Conservation (phyloP, 2,113 vertebrate species). For the Larimichthys polyactis region DNA sequence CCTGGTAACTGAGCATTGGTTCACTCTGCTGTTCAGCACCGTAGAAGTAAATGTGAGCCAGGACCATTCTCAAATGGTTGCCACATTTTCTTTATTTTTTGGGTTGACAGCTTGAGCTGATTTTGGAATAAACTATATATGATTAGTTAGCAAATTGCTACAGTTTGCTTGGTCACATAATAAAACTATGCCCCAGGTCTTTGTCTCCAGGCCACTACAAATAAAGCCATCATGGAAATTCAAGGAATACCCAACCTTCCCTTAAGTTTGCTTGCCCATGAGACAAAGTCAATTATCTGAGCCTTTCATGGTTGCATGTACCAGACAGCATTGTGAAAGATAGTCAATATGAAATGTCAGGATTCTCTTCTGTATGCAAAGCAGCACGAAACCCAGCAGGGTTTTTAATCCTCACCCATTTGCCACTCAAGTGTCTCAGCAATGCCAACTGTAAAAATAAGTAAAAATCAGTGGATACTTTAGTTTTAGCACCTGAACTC, state of each 20-base stretch:
- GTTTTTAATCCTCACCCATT: not conserved
- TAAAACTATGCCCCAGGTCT: not conserved
- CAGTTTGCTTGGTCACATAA: not conserved
- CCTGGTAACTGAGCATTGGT: not conserved
- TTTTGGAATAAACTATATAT: not conserved
- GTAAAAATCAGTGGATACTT: not conserved
- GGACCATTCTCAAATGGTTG: not conserved
- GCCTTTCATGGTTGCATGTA: not conserved
- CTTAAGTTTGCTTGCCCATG: not conserved
- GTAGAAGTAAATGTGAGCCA: not conserved
- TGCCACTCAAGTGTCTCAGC: not conserved
- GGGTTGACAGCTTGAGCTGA: not conserved
- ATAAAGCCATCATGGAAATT: not conserved
- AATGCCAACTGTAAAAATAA: not conserved
- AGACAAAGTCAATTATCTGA: not conserved
- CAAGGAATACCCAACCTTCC: not conserved
- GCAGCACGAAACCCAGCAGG: not conserved
- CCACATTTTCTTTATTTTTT: not conserved
- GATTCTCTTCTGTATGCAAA: not conserved
- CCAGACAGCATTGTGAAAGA: constrained; percentile 1
- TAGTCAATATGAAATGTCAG: not conserved
- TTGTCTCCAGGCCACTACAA: not conserved
- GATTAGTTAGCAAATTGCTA: not conserved
- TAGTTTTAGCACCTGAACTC: not conserved
- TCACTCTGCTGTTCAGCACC: not conserved